Percentiles rank a stretch among this genome's conserved stretches.
Conservation (phyloP, 92 coral and sea anemone species). For the Actinernus sp. region DNA sequence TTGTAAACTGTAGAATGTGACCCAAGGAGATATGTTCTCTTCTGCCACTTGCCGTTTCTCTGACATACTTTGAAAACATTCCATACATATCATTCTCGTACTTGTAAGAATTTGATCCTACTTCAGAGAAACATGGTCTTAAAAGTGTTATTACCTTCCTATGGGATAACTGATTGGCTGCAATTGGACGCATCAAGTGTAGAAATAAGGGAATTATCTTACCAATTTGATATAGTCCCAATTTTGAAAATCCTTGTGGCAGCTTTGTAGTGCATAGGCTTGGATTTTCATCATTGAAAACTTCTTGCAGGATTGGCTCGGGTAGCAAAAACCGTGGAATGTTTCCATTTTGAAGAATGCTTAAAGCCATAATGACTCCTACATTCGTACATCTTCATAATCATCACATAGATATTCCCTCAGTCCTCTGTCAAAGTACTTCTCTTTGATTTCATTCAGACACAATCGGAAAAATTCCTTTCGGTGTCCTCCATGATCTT, state of each 20-base stretch:
- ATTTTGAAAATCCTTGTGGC: slow-evolving; percentile 14
- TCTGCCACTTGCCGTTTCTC: slow-evolving; percentile 57
- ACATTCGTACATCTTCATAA: slow-evolving; percentile 33
- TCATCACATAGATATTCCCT: slow-evolving; percentile 42
- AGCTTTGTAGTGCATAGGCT: slow-evolving; percentile 4
- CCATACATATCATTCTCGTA: slow-evolving; percentile 25
- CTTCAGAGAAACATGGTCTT: slow-evolving; percentile 49
- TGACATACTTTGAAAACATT: slow-evolving; percentile 37
- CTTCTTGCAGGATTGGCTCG: slow-evolving; percentile 9
- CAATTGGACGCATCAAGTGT: slow-evolving; percentile 55
- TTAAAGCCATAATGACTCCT: slow-evolving; percentile 50
- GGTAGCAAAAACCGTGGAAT: slow-evolving; percentile 26
- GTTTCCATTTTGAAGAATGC: slow-evolving; percentile 33
- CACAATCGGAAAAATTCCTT: slow-evolving; percentile 51
- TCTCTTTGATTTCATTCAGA: slow-evolving; percentile 34
- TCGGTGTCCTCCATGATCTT: slow-evolving; percentile 46
- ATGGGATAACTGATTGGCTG: slow-evolving; percentile 9
- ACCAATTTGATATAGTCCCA: slow-evolving; percentile 30
- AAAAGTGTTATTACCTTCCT: slow-evolving; percentile 37
- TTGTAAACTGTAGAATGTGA: slow-evolving; percentile 57
- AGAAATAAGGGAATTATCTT: slow-evolving; percentile 37
- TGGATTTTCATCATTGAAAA: slow-evolving; percentile 4
- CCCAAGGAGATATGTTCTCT: slow-evolving; percentile 55
- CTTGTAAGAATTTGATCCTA: slow-evolving; percentile 21
- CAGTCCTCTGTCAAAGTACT: slow-evolving; percentile 50